phyloP scores from a whole-genome alignment of 2,797 vertebrate genomes.

The Pteropus rufus region DNA sequence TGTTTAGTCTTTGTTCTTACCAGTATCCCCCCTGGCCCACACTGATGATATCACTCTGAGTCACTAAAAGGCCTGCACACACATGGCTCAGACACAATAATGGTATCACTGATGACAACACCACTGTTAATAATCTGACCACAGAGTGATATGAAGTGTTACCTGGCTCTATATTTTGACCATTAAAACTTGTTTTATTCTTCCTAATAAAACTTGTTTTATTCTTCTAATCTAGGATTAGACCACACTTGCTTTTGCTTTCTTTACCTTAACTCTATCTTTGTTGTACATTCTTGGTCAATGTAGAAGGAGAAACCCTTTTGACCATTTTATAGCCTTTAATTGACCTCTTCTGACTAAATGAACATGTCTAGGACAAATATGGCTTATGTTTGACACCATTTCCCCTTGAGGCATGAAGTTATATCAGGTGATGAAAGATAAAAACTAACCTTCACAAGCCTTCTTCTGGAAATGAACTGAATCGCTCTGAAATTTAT shows the following conservation, averaged over 20 bases:
- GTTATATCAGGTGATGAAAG: not conserved
- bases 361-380: constrained; percentile 31
- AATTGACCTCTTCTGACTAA: constrained; percentile 56
- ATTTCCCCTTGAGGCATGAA: constrained; percentile 14
- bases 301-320: not conserved
- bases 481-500: constrained; percentile 6
- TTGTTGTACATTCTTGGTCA: not conserved
- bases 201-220: constrained; percentile 33
- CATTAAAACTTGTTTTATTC: constrained; percentile 41
- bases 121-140: constrained; percentile 48
- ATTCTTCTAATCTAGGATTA: constrained; percentile 27
- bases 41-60: constrained; percentile 37
- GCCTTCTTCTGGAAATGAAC: not conserved
- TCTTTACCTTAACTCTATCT: constrained; percentile 33
- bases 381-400: constrained; percentile 22
- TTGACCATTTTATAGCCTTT: constrained; percentile 3
- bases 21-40: constrained; percentile 47
- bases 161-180: constrained; percentile 40
- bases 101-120: constrained; percentile 20
- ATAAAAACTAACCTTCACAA: not conserved
- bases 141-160: constrained; percentile 25
- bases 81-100: constrained; percentile 20
- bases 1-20: constrained; percentile 50
- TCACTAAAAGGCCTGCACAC: constrained; percentile 37
- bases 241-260: not conserved